Evolutionary conservation across 2,888 invertebrate species (phyloP).

Genomic region (Hesperia comma): DNA sequence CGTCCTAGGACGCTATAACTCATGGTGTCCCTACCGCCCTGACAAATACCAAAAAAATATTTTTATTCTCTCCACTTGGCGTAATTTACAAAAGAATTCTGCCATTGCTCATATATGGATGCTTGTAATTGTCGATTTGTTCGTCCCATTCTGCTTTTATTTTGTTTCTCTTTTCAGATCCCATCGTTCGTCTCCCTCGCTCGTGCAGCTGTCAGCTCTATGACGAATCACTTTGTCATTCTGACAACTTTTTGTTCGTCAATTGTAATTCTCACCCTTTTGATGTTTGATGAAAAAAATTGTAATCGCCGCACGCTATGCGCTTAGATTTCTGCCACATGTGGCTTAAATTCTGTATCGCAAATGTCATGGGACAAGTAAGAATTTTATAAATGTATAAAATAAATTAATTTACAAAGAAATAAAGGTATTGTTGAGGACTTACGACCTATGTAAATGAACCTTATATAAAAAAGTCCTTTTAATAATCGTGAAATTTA

Average conservation of each 20-base stretch:
- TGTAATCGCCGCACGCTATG: slow-evolving; percentile 32
- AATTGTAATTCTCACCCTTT: slow-evolving; percentile 79
- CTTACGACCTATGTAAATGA: no score
- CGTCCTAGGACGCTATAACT: slow-evolving; percentile 6
- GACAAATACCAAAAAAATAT: slow-evolving; percentile 25
- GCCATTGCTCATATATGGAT: slow-evolving; percentile 39
- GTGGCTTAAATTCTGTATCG: slow-evolving; percentile 20
- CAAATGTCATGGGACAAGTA: background rate
- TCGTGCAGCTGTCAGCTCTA: slow-evolving; percentile 74
- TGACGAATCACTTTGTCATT: slow-evolving; percentile 82
- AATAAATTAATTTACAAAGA: background rate
- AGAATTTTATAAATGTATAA: background rate
- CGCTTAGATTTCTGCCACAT: slow-evolving; percentile 28
- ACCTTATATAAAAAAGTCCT: no score
- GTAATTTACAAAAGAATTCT: slow-evolving; percentile 37
- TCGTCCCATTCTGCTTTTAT: slow-evolving; percentile 42
- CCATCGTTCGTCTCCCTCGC: slow-evolving; percentile 49
- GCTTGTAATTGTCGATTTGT: slow-evolving; percentile 55
- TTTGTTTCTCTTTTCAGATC: slow-evolving; percentile 39
- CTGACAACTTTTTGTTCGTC: slow-evolving; percentile 74
- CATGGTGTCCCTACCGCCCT: slow-evolving; percentile 18
- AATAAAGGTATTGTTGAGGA: no score
- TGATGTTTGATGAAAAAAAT: slow-evolving; percentile 46
- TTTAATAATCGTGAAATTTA: background rate
- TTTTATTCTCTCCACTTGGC: slow-evolving; percentile 17